Conservation (phyloP, 2,888 invertebrate species). For the Sminthurinus aureus region DNA sequence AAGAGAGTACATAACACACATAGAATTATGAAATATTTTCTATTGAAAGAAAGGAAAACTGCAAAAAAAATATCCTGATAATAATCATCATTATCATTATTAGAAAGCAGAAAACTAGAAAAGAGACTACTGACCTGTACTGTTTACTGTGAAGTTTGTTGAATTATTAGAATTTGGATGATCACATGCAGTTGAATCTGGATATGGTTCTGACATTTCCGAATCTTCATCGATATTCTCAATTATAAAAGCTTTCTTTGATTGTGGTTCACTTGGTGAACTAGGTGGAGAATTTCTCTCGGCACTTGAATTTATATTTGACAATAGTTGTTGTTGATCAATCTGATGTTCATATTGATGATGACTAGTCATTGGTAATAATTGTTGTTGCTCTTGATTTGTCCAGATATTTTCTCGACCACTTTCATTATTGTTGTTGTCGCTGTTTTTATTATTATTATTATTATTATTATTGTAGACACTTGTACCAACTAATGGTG, state of each 20-base stretch:
- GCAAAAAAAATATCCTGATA: too few species aligned
- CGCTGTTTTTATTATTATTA: too few species aligned
- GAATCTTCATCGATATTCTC: neutral
- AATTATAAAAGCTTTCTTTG: neutral
- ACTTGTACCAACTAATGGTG: neutral
- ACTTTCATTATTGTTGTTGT: neutral
- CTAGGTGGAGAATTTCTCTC: conserved; percentile 13
- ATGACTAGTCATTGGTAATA: neutral
- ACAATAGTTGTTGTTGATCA: neutral
- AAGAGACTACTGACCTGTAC: too few species aligned
- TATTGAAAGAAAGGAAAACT: too few species aligned
- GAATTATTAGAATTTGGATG: neutral
- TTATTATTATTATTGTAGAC: neutral
- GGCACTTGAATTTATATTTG: neutral
- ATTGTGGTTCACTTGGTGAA: conserved; percentile 8
- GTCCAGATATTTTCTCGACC: neutral
- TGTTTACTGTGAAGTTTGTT: too few species aligned
- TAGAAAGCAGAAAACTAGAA: too few species aligned
- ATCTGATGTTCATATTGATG: neutral
- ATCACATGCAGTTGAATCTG: neutral
- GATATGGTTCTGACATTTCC: neutral
- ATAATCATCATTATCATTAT: too few species aligned
- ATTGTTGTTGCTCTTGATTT: conserved; percentile 4
- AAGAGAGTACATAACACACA: too few species aligned
- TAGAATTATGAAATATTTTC: too few species aligned